phyloP scores from a whole-genome alignment of 2,113 vertebrate genomes.

The Loxodonta africana region DNA sequence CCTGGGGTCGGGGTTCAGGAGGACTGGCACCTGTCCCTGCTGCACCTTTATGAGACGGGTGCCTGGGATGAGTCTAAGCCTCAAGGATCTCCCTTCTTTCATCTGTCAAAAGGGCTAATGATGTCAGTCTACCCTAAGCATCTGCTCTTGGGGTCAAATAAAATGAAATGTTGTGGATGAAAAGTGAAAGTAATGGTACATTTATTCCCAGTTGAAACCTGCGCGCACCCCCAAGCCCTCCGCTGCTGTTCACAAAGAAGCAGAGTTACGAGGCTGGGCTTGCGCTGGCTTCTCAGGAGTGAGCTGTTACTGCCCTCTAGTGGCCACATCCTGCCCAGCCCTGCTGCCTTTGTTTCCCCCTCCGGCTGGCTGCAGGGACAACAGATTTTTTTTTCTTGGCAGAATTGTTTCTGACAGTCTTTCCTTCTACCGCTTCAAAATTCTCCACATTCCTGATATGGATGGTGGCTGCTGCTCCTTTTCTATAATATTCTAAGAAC shows the following conservation, averaged over 20 bases:
- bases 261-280: too few relatives aligned
- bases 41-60: neutral
- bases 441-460: neutral
- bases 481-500: neutral
- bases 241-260: accelerated
- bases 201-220: neutral
- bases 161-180: neutral
- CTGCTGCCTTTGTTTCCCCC: too few relatives aligned
- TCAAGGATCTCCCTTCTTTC: neutral
- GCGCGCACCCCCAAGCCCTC: accelerated
- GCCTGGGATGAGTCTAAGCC: neutral
- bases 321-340: neutral
- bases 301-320: constrained; percentile 74
- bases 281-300: neutral
- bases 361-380: accelerated
- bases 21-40: neutral
- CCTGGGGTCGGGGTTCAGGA: neutral
- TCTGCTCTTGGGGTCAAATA: neutral
- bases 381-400: neutral
- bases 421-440: neutral
- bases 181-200: neutral
- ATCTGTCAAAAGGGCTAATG: neutral
- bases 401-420: neutral
- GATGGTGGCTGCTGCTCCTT: neutral
- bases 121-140: neutral